phyloP scores from a whole-genome alignment of 2,113 vertebrate genomes.

The Zeus faber region DNA sequence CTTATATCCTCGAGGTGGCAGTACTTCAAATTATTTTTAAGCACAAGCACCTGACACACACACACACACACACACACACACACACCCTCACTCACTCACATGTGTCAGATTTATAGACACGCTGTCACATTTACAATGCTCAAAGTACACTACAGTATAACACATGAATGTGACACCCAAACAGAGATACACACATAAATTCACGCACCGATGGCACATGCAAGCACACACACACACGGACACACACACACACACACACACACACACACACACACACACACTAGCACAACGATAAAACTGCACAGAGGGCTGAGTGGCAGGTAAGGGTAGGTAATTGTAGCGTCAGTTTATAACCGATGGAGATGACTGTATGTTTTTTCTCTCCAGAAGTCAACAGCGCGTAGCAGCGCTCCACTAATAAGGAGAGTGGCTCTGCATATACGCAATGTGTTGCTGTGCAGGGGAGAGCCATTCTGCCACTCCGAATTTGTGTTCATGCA shows the following conservation, averaged over 20 bases:
- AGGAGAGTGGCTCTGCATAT: constrained; percentile 67
- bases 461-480: constrained; percentile 54
- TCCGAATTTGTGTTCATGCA: constrained; percentile 26
- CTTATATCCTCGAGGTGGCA: too few species aligned
- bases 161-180: too few species aligned
- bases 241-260: constrained; percentile 24
- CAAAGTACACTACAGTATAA: too few species aligned
- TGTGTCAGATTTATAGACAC: too few species aligned
- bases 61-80: too few species aligned
- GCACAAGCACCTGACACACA: too few species aligned
- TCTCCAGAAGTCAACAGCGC: constrained; percentile 65
- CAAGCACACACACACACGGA: too few species aligned
- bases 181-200: constrained; percentile 3
- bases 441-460: constrained; percentile 74
- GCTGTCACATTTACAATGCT: too few species aligned
- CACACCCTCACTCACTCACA: too few species aligned
- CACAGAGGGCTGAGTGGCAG: constrained; percentile 17
- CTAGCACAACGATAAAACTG: too few species aligned
- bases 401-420: constrained; percentile 66
- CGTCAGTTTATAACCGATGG: constrained; percentile 53
- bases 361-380: constrained; percentile 53
- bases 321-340: constrained; percentile 46
- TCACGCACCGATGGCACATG: too few species aligned
- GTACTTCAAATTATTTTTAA: too few species aligned
- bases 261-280: constrained; percentile 2